Evolutionary conservation across 2,113 vertebrate genomes (phyloP), one percentile per base, ranked within the genome.

Genomic region (Neofelis nebulosa): DNA sequence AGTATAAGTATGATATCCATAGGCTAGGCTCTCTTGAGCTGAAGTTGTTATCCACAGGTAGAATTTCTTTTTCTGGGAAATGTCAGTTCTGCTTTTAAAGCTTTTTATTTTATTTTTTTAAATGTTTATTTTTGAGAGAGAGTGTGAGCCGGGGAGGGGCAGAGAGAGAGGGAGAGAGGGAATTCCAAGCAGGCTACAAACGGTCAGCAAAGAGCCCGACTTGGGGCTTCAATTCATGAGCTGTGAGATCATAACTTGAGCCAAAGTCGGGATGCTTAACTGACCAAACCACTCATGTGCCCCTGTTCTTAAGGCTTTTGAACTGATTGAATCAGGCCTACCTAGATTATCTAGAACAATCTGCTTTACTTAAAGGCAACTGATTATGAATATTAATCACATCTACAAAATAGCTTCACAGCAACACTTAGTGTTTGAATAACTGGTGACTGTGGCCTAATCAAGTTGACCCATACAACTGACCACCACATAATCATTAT

Each of bases 11-110:
- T 5, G 7, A 27, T 29, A 50, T 52, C n/a, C 36, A 52, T 27
- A 73, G 57, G 41, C 36, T 66, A 66, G 66, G 29, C 9, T 92
- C n/a, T 76, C 38, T 76, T 45, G 25, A 80, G 7, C 29, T 14
- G 27, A 76, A 33, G 55, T 33, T 87, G 68, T 7, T 48, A 61
- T 63, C 21, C 68, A 61, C 41, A 41, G 33, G 79, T 83, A 13
- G n/a, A 78, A 76, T 92, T 89, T 83, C 21, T 96, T 23, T 61
- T 61, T 82, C 27, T 61, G 61, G 50, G n/a, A 69, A 96, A 92
- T 15, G 12, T 74, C 48, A 48, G 21, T 93, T 88, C 31, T 96
- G 57, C 65, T 80, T 14, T 84, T 66, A 52, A 79, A 48, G 48
- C 25, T 79, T 65, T 92, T 92, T 65, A 88, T 38, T 71, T 69